A percentile compares a stretch with the other conserved stretches of the same genome.
Evolutionary conservation across 2,888 invertebrate species (phyloP).

Genomic region (Dynastes hyllus): DNA sequence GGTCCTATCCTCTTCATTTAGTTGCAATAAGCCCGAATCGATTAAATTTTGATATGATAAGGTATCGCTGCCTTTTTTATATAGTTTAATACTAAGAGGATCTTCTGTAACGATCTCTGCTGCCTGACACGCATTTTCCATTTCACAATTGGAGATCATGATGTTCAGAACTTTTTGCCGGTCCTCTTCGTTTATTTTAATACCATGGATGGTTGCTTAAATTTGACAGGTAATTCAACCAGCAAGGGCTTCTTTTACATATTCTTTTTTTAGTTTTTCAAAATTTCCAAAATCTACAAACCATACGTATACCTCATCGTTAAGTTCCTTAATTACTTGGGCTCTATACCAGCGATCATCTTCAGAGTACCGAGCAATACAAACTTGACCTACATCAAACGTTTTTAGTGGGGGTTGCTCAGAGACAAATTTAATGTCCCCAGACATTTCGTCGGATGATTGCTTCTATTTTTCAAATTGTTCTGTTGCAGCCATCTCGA

Average conservation of each 20-base stretch:
- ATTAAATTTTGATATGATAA: slow-evolving; percentile 62
- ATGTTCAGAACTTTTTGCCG: slow-evolving; percentile 56
- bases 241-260: slow-evolving; percentile 73
- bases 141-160: slow-evolving; percentile 57
- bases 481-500: slow-evolving; percentile 54
- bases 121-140: background rate
- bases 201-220: slow-evolving; percentile 70
- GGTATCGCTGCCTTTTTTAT: slow-evolving; percentile 57
- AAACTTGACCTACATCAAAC: slow-evolving; percentile 74
- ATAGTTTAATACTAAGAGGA: slow-evolving; percentile 62
- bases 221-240: slow-evolving; percentile 74
- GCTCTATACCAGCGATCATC: slow-evolving; percentile 85
- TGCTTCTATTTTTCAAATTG: slow-evolving; percentile 67
- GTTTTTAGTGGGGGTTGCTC: slow-evolving; percentile 71
- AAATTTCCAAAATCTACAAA: slow-evolving; percentile 86
- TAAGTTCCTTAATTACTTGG: slow-evolving; percentile 73
- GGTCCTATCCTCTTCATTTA: background rate
- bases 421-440: slow-evolving; percentile 67
- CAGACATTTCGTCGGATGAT: slow-evolving; percentile 72
- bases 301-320: slow-evolving; percentile 74
- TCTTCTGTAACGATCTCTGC: slow-evolving; percentile 59
- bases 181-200: slow-evolving; percentile 56
- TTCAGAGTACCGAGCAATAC: slow-evolving; percentile 76
- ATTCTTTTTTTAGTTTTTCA: slow-evolving; percentile 71
- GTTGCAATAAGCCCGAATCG: slow-evolving; percentile 45